Percentiles rank a stretch among this genome's conserved stretches.
Conservation (phyloP, 2,797 vertebrate species). For the Buceros bicornis region DNA sequence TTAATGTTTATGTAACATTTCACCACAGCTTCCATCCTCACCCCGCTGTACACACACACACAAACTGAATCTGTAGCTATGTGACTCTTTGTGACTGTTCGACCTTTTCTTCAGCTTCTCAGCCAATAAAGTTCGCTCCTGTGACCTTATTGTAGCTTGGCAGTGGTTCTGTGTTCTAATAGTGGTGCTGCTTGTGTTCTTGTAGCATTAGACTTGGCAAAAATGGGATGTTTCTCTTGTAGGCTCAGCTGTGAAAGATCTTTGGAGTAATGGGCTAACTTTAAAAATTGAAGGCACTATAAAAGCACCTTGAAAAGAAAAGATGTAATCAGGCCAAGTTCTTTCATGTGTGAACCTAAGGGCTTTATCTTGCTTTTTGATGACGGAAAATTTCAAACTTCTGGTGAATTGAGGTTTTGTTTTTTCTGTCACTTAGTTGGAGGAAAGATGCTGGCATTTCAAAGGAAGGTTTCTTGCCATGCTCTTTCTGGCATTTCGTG, state of each 20-base stretch:
- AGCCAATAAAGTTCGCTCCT: background rate
- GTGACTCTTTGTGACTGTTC: background rate
- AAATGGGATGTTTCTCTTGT: background rate
- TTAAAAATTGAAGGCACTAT: background rate
- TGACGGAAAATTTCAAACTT: background rate
- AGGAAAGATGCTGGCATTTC: background rate
- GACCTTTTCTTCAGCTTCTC: slow-evolving; percentile 57
- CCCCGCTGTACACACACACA: background rate
- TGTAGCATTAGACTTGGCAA: background rate
- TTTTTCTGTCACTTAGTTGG: background rate
- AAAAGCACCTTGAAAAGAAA: background rate
- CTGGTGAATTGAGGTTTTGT: background rate
- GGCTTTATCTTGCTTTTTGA: background rate
- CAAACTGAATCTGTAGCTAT: background rate
- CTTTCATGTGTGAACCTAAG: background rate
- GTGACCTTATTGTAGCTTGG: background rate
- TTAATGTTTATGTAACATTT: slow-evolving; percentile 36
- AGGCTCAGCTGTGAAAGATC: background rate
- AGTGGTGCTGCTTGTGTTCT: background rate
- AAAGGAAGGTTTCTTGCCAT: background rate
- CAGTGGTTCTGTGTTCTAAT: background rate
- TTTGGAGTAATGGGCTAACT: background rate
- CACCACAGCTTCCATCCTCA: background rate
- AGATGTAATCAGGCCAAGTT: background rate
- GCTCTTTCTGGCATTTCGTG: background rate